Evolutionary conservation across 2,888 invertebrate species (phyloP).

Genomic region (Oscheius sp.): DNA sequence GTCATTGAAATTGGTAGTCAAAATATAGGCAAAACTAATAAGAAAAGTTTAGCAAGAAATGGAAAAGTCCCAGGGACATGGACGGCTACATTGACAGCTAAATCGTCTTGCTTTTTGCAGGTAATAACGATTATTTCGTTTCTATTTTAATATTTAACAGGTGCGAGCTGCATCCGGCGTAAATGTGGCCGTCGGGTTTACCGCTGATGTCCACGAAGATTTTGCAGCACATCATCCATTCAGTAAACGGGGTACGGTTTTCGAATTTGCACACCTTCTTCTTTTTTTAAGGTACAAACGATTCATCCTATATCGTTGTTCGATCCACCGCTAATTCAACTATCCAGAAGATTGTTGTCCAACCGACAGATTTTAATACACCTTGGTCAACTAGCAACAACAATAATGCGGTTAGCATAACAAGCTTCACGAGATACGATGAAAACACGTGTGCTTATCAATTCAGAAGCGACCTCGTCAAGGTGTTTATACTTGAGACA

Average conservation of each 20-base stretch:
- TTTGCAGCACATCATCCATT: slow-evolving; percentile 26
- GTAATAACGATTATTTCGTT: neutral
- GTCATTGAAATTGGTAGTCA: too few species aligned
- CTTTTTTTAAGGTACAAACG: too few species aligned
- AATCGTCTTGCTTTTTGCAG: neutral
- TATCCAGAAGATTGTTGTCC: neutral
- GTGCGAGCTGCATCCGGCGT: neutral
- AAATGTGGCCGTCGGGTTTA: slow-evolving; percentile 24
- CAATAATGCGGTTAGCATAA: neutral
- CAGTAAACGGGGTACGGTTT: neutral
- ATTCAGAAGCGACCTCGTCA: neutral
- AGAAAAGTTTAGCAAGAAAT: too few species aligned
- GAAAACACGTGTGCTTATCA: slow-evolving; percentile 8
- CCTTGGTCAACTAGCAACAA: neutral
- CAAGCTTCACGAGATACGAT: neutral
- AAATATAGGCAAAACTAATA: too few species aligned
- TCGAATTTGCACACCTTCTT: neutral
- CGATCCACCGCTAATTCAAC: neutral
- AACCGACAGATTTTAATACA: neutral
- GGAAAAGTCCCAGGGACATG: too few species aligned
- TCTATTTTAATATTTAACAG: neutral
- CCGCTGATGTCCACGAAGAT: neutral
- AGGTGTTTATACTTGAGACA: too few species aligned
- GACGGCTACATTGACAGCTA: too few species aligned
- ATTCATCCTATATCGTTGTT: neutral